phyloP scores from a whole-genome alignment of 2,797 vertebrate genomes.

The Orientallactaga sibirica region DNA sequence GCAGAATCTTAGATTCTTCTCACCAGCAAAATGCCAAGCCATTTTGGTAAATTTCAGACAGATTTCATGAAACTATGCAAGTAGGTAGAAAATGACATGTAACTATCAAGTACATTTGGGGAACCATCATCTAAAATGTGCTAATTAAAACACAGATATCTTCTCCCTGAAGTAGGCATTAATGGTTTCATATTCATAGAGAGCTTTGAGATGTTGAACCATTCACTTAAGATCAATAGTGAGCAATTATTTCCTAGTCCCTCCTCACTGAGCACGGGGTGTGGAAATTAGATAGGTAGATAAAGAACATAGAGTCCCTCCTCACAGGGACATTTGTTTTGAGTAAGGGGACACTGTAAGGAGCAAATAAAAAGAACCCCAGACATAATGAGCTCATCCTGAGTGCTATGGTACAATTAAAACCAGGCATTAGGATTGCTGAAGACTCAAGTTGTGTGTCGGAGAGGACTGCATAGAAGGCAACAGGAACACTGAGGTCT shows the following conservation, averaged over 20 bases:
- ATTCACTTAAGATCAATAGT: background rate
- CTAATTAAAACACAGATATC: background rate
- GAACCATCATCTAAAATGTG: constrained; percentile 28
- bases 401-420: background rate
- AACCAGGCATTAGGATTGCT: background rate
- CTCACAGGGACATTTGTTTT: background rate
- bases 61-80: constrained; percentile 11
- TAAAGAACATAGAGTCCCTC: background rate
- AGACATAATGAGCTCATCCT: background rate
- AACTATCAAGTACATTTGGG: constrained; percentile 13
- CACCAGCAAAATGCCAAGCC: background rate
- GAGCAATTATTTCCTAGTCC: background rate
- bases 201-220: background rate
- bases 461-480: background rate
- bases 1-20: constrained; percentile 32
- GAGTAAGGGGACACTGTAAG: background rate
- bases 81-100: constrained; percentile 37
- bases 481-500: background rate
- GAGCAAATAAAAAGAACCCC: background rate
- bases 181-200: background rate
- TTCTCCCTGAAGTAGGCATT: background rate
- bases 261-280: background rate
- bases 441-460: background rate
- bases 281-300: background rate
- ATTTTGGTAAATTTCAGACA: constrained; percentile 43